These are phyloP conservation scores for Tillus elongatus DNA, from an alignment of 2,888 invertebrate genomes.

Conservation along the genomic window DNA sequence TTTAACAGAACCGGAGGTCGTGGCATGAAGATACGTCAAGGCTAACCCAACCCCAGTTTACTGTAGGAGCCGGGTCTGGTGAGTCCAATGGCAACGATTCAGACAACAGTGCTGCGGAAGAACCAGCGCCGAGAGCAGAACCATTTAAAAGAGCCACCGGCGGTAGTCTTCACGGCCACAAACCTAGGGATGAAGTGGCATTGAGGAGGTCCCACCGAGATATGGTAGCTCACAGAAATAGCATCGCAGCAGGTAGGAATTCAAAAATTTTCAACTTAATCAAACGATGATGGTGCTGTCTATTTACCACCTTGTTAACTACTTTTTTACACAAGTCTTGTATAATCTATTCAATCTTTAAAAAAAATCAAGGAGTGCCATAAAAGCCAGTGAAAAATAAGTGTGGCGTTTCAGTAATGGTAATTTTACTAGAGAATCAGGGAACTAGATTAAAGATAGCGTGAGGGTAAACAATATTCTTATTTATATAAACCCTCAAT, in stretches of 20 bases:
- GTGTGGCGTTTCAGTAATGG: too few species aligned
- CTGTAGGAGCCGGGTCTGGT: conserved; percentile 49
- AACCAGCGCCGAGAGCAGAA: conserved; percentile 28
- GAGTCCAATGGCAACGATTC: conserved; percentile 69
- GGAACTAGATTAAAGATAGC: too few species aligned
- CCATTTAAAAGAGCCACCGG: conserved; percentile 28
- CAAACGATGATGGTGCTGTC: neutral
- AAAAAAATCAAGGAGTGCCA: too few species aligned
- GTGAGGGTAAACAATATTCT: too few species aligned
- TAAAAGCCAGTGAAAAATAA: too few species aligned
- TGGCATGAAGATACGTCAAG: conserved; percentile 59
- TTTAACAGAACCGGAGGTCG: conserved; percentile 57
- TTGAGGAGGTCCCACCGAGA: conserved; percentile 35
- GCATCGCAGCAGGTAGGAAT: conserved; percentile 25
- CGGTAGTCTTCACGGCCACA: conserved; percentile 35
- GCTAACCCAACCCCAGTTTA: conserved; percentile 57
- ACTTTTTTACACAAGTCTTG: too few species aligned
- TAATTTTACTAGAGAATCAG: too few species aligned
- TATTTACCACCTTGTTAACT: too few species aligned
- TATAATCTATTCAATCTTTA: too few species aligned
- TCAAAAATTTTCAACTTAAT: neutral
- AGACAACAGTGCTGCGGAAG: conserved; percentile 63
- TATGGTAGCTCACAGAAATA: conserved; percentile 33
- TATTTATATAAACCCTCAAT: too few species aligned
- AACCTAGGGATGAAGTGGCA: conserved; percentile 38